Conservation (phyloP, 2,113 vertebrate genomes). For the Onychostoma macrolepis region DNA sequence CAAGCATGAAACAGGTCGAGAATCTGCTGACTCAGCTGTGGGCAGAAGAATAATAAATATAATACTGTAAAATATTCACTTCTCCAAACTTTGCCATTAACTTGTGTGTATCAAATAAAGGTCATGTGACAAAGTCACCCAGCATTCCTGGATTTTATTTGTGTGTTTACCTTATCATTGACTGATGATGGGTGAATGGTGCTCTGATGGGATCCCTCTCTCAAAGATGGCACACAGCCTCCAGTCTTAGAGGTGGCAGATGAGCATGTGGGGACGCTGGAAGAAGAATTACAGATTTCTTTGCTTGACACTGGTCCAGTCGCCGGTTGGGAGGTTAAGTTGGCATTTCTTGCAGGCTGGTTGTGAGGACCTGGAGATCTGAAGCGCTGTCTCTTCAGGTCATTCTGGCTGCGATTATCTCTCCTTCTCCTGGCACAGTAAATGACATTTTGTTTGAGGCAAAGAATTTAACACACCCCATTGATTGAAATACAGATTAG, state of each 20-base stretch:
- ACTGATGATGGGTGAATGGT: constrained; percentile 69
- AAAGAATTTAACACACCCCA: background rate
- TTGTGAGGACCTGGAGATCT: constrained; percentile 66
- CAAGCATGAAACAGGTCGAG: constrained; percentile 86
- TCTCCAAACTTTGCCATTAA: background rate
- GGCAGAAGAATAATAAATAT: constrained; percentile 49
- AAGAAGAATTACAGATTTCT: background rate
- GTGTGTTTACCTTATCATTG: constrained; percentile 84
- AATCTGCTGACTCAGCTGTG: constrained; percentile 89
- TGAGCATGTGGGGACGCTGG: constrained; percentile 34
- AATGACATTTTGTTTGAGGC: background rate
- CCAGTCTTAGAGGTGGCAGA: constrained; percentile 55
- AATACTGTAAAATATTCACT: background rate
- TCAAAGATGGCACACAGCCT: constrained; percentile 64
- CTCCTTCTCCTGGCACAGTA: constrained; percentile 80
- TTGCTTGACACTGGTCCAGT: constrained; percentile 49
- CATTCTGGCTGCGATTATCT: constrained; percentile 67
- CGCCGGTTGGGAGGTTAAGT: background rate
- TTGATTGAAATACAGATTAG: background rate
- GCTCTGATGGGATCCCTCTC: constrained; percentile 64
- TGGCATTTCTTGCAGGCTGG: constrained; percentile 18
- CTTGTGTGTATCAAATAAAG: background rate
- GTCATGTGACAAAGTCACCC: background rate
- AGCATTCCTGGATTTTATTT: background rate
- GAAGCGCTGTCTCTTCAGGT: constrained; percentile 82